A percentile compares a stretch with the other conserved stretches of the same genome.
Evolutionary conservation across 2,113 vertebrate species (phyloP).

Genomic region (Bubo bubo): DNA sequence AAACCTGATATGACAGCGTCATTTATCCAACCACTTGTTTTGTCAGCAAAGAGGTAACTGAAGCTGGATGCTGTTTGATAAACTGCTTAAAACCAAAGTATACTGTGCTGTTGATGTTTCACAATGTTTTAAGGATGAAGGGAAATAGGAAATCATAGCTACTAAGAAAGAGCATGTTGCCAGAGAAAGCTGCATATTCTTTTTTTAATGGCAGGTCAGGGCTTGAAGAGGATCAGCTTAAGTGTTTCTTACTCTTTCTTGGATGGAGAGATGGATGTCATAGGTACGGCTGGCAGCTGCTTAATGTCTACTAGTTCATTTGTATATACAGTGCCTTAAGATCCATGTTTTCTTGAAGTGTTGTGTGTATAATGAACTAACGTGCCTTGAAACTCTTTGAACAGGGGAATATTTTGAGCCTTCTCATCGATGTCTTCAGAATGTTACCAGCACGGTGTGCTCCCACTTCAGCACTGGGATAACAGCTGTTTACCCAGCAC

Average conservation of each 20-base stretch:
- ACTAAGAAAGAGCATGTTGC: neutral
- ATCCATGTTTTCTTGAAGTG: neutral
- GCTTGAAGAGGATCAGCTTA: neutral
- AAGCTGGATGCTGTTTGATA: neutral
- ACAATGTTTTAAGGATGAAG: neutral
- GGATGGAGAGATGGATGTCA: neutral
- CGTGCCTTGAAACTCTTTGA: neutral
- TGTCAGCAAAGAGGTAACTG: neutral
- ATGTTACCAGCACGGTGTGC: slow-evolving; percentile 81
- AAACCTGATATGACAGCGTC: neutral
- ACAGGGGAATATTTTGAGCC: slow-evolving; percentile 44
- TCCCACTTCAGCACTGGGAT: neutral
- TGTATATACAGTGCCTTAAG: neutral
- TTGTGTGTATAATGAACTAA: neutral
- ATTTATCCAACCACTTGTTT: neutral
- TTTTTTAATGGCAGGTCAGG: neutral
- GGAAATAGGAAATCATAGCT: neutral
- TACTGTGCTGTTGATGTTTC: neutral
- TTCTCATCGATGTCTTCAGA: slow-evolving; percentile 73
- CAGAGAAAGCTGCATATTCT: neutral
- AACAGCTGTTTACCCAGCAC: neutral
- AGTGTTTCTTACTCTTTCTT: neutral
- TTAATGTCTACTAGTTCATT: neutral
- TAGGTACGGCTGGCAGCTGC: neutral
- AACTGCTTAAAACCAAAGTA: neutral